phyloP scores from a whole-genome alignment of 2,888 invertebrate genomes.

The Lochmaea crataegi region DNA sequence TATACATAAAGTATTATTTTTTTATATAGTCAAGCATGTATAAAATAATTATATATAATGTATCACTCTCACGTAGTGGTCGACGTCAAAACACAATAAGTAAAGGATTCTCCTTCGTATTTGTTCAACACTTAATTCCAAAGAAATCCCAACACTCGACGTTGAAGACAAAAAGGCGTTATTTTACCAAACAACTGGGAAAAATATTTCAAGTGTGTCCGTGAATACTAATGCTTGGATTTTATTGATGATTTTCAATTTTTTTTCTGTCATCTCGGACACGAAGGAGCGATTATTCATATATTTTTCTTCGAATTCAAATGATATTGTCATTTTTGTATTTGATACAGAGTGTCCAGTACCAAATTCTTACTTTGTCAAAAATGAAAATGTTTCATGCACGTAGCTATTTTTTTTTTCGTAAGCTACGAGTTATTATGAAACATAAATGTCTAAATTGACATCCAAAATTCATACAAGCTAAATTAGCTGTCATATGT shows the following conservation, averaged over 20 bases:
- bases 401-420: no score
- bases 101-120: slow-evolving; percentile 9
- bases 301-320: slow-evolving; percentile 42
- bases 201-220: slow-evolving; percentile 29
- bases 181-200: slow-evolving; percentile 28
- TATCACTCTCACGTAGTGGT: slow-evolving; percentile 13
- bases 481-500: no score
- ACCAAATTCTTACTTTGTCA: neutral
- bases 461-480: no score
- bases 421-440: no score
- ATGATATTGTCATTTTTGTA: neutral
- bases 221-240: slow-evolving; percentile 32
- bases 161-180: slow-evolving; percentile 26
- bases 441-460: no score
- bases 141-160: slow-evolving; percentile 16
- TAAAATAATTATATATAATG: neutral
- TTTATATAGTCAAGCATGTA: neutral
- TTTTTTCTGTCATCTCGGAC: slow-evolving; percentile 22
- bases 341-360: slow-evolving; percentile 7
- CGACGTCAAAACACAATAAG: slow-evolving; percentile 13
- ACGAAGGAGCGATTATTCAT: slow-evolving; percentile 39
- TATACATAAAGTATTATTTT: neutral
- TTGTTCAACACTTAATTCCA: slow-evolving; percentile 8
- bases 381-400: no score
- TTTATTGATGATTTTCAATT: slow-evolving; percentile 23